Base-by-base conservation (phyloP, 2,113 vertebrate genomes). In the Phalacrocorax aristotelis region DNA sequence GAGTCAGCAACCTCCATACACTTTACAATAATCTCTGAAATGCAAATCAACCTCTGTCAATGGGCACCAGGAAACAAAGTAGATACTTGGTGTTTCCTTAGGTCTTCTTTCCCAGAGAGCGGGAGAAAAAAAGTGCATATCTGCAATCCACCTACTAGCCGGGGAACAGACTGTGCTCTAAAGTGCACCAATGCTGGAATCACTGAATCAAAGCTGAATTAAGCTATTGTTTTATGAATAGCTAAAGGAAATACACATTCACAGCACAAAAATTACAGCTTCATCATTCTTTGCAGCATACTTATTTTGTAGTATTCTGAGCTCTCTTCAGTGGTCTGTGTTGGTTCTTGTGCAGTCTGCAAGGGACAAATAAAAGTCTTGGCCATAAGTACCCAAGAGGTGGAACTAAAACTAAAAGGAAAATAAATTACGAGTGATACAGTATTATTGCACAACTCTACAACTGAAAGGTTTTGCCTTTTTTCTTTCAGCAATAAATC, bases 221-320 rank as follows among this genome's bases (percentile, higher is more conserved):
- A 82, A 88, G 14, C 7, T 32, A 15, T 32, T n/a, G 17, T 46
- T 78, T 91, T 36, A 51, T 32, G 85, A 78, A 60, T 10, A 74
- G 49, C 22, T 64, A n/a, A 81, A 69, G 54, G 25, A 78, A 93
- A 51, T 86, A 48, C 15, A 52, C 19, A 22, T 55, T 87, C n/a
- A 34, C 15, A 51, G 18, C 8, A 61, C 36, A 80, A 58, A 83
- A 79, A 13, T 65, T 14, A 26, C 15, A 80, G 12, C 17, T 48
- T 90, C 51, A 52, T 9, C 8, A 3, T 66, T 83, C n/a, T 61
- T 16, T 52, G 21, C 30, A 58, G 32, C 8, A 36, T 20, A 75
- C 86, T 91, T 96, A 77, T 17, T 93, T 92, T 89, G 87, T 94
- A 57, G 85, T 92, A 64, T 97, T 96, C 52, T 87, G 83, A 78